A percentile compares a stretch with the other conserved stretches of the same genome.
Evolutionary conservation across 2,888 invertebrate species (phyloP).

Genomic region (Coecobrya sp.): DNA sequence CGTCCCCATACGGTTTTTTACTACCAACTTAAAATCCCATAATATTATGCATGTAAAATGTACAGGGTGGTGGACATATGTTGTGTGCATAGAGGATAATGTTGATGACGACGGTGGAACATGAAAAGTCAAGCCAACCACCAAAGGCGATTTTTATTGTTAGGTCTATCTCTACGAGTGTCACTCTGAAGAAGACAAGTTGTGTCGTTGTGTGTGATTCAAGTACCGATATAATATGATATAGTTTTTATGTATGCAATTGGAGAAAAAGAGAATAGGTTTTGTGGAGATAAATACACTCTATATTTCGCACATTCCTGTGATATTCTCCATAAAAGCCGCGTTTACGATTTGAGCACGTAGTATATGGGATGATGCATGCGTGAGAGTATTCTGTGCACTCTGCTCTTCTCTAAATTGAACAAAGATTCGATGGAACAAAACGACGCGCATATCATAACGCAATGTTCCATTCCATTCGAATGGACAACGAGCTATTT

Average conservation of each 20-base stretch:
- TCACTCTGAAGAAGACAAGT: neutral
- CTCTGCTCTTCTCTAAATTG: no score
- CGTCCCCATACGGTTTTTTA: constrained; percentile 49
- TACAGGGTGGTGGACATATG: neutral
- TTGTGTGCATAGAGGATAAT: neutral
- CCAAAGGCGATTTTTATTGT: constrained; percentile 4
- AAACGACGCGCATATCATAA: neutral
- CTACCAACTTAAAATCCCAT: constrained; percentile 47
- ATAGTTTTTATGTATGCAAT: neutral
- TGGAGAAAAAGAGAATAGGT: neutral
- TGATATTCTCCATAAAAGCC: neutral
- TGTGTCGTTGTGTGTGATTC: neutral
- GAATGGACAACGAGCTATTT: constrained; percentile 25
- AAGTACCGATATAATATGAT: neutral
- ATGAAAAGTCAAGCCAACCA: neutral
- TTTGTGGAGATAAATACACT: neutral
- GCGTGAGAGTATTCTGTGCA: neutral
- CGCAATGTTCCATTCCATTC: neutral
- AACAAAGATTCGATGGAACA: neutral
- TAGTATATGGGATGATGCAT: neutral
- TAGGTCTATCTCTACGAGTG: neutral
- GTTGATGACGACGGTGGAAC: neutral
- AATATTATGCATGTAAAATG: constrained; percentile 29
- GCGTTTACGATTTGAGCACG: neutral
- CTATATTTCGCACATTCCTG: constrained; percentile 6